Conservation (phyloP, 2,113 vertebrate species). For the Aptenodytes patagonicus region DNA sequence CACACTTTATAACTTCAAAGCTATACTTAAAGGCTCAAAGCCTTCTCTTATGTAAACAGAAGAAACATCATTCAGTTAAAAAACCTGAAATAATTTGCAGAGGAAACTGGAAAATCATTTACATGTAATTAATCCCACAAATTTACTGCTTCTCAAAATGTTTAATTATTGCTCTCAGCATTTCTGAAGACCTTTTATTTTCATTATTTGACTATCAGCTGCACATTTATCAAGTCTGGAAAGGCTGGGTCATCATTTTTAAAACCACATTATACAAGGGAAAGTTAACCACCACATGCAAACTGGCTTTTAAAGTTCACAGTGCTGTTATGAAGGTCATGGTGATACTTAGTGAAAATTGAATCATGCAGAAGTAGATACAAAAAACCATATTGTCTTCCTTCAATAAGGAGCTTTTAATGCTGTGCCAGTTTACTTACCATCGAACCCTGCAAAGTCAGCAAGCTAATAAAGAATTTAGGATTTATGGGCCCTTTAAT, state of each 20-base stretch:
- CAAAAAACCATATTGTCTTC: conserved; percentile 67
- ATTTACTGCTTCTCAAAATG: neutral
- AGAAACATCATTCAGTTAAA: neutral
- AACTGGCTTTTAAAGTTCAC: conserved; percentile 72
- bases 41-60: neutral
- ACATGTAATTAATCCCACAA: conserved; percentile 30
- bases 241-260: conserved; percentile 53
- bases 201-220: conserved; percentile 45
- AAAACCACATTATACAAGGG: conserved; percentile 45
- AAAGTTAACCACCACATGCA: conserved; percentile 68
- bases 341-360: conserved; percentile 70
- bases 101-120: neutral
- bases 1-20: neutral
- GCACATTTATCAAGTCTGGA: conserved; percentile 38
- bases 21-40: neutral
- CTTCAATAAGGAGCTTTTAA: conserved; percentile 67
- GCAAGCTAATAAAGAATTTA: conserved; percentile 59
- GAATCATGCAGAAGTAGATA: conserved; percentile 73
- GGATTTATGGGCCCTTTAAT: conserved; percentile 45
- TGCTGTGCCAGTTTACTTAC: conserved; percentile 61
- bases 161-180: conserved; percentile 28
- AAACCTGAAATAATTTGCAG: conserved; percentile 25
- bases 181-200: conserved; percentile 50
- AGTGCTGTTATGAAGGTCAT: conserved; percentile 56
- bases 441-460: conserved; percentile 64